Evolutionary conservation across 2,888 invertebrate species (phyloP), one percentile per base, ranked within the genome.

Genomic region (Eudasyphora cyanicolor): DNA sequence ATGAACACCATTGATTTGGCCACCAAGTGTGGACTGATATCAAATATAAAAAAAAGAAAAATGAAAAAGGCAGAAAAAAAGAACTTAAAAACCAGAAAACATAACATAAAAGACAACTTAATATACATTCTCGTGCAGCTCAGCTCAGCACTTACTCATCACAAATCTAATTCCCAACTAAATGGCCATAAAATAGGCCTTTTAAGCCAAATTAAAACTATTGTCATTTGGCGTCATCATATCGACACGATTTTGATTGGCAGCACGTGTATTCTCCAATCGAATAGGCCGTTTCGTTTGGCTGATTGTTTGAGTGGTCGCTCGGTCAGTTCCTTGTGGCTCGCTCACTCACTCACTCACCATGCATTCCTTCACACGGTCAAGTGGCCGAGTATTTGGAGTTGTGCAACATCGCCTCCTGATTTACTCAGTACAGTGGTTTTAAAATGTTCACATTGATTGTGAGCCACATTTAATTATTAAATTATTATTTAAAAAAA

Each of bases 121-220:
- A 67, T 67, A 24, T 42, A 42, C 67, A 60, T n/a, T n/a, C 0
- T 14, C 60, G 29, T 8, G 27, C 14, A 57, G 27, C 19, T 1
- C 19, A 4, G 27, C 27, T 3, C 57, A 57, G 10, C 57, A 32
- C 60, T 29, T 29, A 60, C 14, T 60, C 60, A 17, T n/a, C 60
- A 67, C 67, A 84, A 81, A 84, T 84, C 81, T 84, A 84, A 84
- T 81, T 79, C 73, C 49, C 78, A 81, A 54, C 81, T 60, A 67
- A 81, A 84, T 84, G 84, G 62, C 78, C 84, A 81, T 69, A 38
- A 67, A 67, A 67, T 38, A 67, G 67, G 67, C 67, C 38, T 67
- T 67, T 67, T 67, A 67, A 67, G 67, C 67, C 67, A 67, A 67
- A 67, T 67, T 67, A 67, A 67, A 67, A 67, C 67, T 67, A 67